Base-by-base conservation (phyloP, 2,113 vertebrate species). In the Paraplagusia blochii region DNA sequence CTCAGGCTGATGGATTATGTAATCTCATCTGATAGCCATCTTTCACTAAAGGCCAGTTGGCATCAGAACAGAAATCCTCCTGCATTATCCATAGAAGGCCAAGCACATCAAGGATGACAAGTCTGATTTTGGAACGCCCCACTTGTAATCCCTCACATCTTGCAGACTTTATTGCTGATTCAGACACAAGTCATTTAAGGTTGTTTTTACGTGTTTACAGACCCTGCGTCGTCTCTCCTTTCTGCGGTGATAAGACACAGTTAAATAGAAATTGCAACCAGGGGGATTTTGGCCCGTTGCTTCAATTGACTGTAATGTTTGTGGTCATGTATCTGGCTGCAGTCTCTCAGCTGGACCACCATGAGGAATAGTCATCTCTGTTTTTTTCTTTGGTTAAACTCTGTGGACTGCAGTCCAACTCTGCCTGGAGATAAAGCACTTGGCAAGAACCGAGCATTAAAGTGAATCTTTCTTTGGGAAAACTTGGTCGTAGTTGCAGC, bases 361-460 rank as follows among this genome's bases (percentile, higher is more conserved):
- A 51, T 16, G 9, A 54, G 53, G 57, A 48, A 63, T 53, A 70
- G 49, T 63, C 69, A 56, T 74, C 52, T 35, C 22, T 29, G 22
- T 4, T 4, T 29, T 66, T 69, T 49, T 52, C 55, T 61, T 19
- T 50, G 38, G 13, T 34, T 47, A 42, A 69, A 60, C 40, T 55
- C 19, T 35, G 3, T 43, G 34, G 39, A 55, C 47, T 67, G 29
- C 54, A 72, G 57, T 14, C 34, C 49, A 52, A 63, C 51, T 51
- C 72, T 57, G 59, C 63, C 58, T 39, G 17, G 15, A 79, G 72
- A 81, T 81, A 84, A 81, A 81, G 44, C 35, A 54, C 62, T 77
- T 75, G 77, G 67, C 64, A 77, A 44, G 42, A 58, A 48, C 10
- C 57, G 8, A 70, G 53, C 56, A 46, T 55, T 18, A 76, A 83